These are phyloP conservation scores for Parochlus steinenii DNA, from an alignment of 2,888 invertebrate genomes.

Conservation along the genomic window DNA sequence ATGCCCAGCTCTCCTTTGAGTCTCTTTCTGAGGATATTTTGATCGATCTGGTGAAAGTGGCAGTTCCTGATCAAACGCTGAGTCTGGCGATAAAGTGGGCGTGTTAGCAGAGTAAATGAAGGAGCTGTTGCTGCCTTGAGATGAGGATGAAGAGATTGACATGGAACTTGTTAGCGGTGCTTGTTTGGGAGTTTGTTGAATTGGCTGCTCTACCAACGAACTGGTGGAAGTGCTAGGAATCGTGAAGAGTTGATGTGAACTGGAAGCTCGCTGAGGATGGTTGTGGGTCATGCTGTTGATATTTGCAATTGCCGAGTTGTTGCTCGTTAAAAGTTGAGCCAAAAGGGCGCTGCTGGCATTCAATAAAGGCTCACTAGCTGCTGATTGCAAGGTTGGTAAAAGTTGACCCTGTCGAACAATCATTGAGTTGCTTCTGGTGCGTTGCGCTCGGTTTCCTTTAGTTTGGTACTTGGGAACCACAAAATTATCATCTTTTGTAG, in stretches of 20 bases:
- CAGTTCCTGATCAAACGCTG: conserved; percentile 27
- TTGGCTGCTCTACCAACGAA: too few relatives aligned
- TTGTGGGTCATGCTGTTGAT: too few relatives aligned
- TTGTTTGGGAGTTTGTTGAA: too few relatives aligned
- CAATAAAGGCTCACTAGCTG: conserved; percentile 60
- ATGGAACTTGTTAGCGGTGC: too few relatives aligned
- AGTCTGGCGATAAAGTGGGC: conserved; percentile 22
- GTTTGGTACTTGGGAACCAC: conserved; percentile 26
- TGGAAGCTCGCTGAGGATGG: too few relatives aligned
- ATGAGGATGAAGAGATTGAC: too few relatives aligned
- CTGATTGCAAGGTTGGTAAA: conserved; percentile 42
- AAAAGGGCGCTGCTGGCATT: conserved; percentile 57
- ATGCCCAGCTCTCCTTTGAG: conserved; percentile 72
- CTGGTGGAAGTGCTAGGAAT: too few relatives aligned
- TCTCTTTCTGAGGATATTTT: conserved; percentile 36
- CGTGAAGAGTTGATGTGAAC: too few relatives aligned
- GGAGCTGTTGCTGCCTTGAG: too few relatives aligned
- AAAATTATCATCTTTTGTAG: conserved; percentile 25
- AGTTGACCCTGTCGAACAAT: conserved; percentile 17
- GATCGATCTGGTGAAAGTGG: conserved; percentile 42
- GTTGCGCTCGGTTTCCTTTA: conserved; percentile 18
- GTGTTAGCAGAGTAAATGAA: conserved; percentile 6
- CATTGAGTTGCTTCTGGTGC: conserved; percentile 28
- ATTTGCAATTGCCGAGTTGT: conserved; percentile 15
- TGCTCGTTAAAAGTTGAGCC: conserved; percentile 58